phyloP scores from a whole-genome alignment of 2,888 invertebrate genomes.

The Leptarthrus brevirostris region DNA sequence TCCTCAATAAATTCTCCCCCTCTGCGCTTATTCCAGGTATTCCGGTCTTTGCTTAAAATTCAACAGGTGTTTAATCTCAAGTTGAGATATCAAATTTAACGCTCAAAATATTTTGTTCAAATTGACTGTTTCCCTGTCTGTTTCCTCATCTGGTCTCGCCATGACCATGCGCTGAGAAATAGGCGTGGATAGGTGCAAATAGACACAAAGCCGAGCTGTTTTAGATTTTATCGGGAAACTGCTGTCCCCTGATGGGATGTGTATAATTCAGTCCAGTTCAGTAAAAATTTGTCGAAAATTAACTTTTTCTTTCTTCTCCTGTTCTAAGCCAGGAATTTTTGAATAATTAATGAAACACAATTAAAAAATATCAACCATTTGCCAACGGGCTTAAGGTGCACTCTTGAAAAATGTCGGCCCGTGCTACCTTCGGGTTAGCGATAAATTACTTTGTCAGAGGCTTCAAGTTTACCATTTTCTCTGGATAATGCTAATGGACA shows the following conservation, averaged over 20 bases:
- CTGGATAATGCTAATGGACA: constrained; percentile 35
- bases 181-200: constrained; percentile 37
- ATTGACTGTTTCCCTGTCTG: constrained; percentile 13
- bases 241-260: constrained; percentile 45
- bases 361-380: constrained; percentile 40
- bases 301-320: constrained; percentile 25
- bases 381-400: constrained; percentile 12
- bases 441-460: constrained; percentile 39
- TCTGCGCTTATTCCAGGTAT: constrained; percentile 52
- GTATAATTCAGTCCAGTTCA: constrained; percentile 39
- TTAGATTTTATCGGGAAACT: constrained; percentile 42
- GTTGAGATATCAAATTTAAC: constrained; percentile 55
- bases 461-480: constrained; percentile 33
- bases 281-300: constrained; percentile 51
- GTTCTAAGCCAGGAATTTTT: constrained; percentile 32
- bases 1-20: constrained; percentile 37
- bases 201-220: background rate
- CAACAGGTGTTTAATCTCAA: constrained; percentile 56
- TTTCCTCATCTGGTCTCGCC: background rate
- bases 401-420: constrained; percentile 33
- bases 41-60: constrained; percentile 55
- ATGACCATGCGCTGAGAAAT: constrained; percentile 8
- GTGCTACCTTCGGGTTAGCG: constrained; percentile 22
- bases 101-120: constrained; percentile 47
- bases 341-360: constrained; percentile 42